Base-by-base conservation (phyloP, 2,113 vertebrate species). In the Heliornis fulica region DNA sequence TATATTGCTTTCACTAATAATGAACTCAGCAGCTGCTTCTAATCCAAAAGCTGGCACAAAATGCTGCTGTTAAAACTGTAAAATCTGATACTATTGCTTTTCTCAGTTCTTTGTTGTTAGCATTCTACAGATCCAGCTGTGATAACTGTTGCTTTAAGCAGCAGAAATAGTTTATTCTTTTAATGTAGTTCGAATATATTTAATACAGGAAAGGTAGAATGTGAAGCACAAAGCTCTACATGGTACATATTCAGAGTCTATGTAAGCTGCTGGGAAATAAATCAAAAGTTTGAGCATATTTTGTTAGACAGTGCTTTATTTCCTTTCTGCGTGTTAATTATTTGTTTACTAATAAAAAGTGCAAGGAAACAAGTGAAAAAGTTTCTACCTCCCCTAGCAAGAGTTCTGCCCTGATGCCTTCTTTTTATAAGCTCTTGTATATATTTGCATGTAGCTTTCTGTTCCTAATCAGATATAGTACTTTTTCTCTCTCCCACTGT, bases 1-100 rank as follows among this genome's bases (percentile, higher is more conserved):
- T 83, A 81, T 89, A 91, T 96, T 93, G 76, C 60, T 91, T 91
- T 87, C 75, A 43, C 83, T 93, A 94, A 72, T 91, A 56, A 65
- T 68, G 45, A 84, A 66, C 53, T 85, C 86, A 66, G 45, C 96
- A 96, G 78, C 93, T 98, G 96, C 94, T 94, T 92, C 72, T 92
- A 80, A 87, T 96, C 72, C 78, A 26, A 68, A 85, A 87, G 29
- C 84, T 89, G 87, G 76, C 87, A 89, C 48, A 57, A 79, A 91
- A 81, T 71, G 10, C 25, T 38, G 18, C 83, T 89, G 56, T 63
- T 65, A 82, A 92, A 96, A 36, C 61, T 43, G 15, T 72, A 71
- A 93, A 94, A 86, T 93, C 51, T 32, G 57, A 91, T 93, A 34
- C 61, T 93, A 43, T 84, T 84, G 54, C 68, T 94, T 91, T 95